Evolutionary conservation across 2,888 invertebrate genomes (phyloP).

Genomic region (Acanthosepion esculentum): DNA sequence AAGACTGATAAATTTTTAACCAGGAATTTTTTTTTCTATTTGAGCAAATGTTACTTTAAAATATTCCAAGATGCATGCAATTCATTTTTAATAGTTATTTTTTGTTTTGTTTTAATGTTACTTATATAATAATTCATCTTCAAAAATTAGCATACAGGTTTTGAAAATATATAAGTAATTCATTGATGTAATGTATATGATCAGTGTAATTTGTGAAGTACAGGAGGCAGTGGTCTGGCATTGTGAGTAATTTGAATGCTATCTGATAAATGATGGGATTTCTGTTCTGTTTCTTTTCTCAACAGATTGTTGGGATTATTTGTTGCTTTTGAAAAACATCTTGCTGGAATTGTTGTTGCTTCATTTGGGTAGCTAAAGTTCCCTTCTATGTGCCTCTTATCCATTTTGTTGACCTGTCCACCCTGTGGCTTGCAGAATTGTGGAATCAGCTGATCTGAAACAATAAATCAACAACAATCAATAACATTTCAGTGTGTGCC

Average conservation of each 20-base stretch:
- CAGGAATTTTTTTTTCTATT: too few relatives aligned
- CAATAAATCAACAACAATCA: neutral
- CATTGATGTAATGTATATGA: neutral
- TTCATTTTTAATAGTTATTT: neutral
- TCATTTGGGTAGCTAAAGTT: neutral
- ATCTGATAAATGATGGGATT: neutral
- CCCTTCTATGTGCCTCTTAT: neutral
- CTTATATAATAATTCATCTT: neutral
- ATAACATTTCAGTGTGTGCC: neutral
- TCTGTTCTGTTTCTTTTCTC: neutral
- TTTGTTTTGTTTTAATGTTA: neutral
- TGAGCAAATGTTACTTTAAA: neutral
- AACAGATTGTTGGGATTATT: neutral
- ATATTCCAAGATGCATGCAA: neutral
- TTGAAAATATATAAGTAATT: neutral
- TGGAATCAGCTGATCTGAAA: neutral
- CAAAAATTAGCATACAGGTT: neutral
- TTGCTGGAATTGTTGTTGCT: neutral
- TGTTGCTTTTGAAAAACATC: conserved; percentile 6
- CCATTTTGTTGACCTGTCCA: neutral
- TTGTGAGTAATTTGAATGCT: conserved; percentile 33
- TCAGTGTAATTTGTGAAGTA: neutral
- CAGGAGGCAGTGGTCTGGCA: conserved; percentile 13
- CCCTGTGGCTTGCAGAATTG: neutral
- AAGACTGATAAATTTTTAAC: neutral